Evolutionary conservation across 2,797 vertebrate species (phyloP).

Genomic region (Phataginus tricuspis): DNA sequence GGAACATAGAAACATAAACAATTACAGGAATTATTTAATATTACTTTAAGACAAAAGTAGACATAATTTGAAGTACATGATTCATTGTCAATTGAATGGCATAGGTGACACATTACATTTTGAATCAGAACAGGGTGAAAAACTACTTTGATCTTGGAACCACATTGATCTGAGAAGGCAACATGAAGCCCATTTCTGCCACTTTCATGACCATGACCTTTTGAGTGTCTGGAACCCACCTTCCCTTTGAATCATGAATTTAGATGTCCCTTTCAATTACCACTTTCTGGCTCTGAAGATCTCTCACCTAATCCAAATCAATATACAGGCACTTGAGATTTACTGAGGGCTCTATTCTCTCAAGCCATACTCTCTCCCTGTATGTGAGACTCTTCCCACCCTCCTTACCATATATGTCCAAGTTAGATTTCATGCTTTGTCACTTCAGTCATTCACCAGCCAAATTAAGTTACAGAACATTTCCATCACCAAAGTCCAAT

Average conservation of each 20-base stretch:
- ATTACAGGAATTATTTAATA: not conserved
- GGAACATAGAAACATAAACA: not conserved
- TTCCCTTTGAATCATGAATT: not conserved
- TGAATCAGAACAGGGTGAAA: not conserved
- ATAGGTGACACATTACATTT: not conserved
- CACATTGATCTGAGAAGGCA: not conserved
- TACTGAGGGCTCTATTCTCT: not conserved
- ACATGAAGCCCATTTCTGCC: not conserved
- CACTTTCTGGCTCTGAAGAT: not conserved
- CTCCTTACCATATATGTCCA: not conserved
- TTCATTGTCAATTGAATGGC: not conserved
- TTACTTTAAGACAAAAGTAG: not conserved
- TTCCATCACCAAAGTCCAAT: no score
- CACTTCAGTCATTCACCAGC: not conserved
- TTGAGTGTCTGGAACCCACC: not conserved
- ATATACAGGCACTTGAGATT: not conserved
- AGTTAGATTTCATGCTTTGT: not conserved
- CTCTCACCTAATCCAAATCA: not conserved
- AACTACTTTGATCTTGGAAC: not conserved
- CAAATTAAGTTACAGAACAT: not conserved
- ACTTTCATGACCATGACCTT: not conserved
- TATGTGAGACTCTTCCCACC: not conserved
- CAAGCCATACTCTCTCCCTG: not conserved
- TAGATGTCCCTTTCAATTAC: not conserved
- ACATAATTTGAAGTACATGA: not conserved